phyloP scores from a whole-genome alignment of 1,140 invertebrate species.

The Scaptomyza montana region DNA sequence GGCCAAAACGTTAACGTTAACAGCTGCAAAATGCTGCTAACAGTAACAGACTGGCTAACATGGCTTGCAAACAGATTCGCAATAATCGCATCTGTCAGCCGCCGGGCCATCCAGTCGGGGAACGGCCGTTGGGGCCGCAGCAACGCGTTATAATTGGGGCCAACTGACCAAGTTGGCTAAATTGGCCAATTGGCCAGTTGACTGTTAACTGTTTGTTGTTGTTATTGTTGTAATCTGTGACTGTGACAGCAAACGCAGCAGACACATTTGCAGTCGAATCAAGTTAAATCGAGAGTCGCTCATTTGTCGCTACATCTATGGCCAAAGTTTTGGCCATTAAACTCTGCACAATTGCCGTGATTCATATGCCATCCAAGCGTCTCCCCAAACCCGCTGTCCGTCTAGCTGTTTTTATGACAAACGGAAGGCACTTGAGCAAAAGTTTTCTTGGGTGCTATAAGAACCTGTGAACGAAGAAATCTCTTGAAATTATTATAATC shows the following conservation, averaged over 20 bases:
- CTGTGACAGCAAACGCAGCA: slow-evolving; percentile 9
- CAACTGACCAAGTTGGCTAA: slow-evolving; percentile 13
- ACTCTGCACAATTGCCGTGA: slow-evolving; percentile 72
- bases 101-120: slow-evolving; percentile 54
- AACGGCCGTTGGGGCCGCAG: slow-evolving; percentile 49
- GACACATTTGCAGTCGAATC: slow-evolving; percentile 30
- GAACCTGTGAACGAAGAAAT: slow-evolving; percentile 48
- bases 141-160: slow-evolving; percentile 23
- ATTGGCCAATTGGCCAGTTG: slow-evolving; percentile 3
- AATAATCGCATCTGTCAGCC: neutral
- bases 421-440: slow-evolving; percentile 74
- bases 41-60: slow-evolving; percentile 9
- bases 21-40: slow-evolving; percentile 13
- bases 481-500: slow-evolving; percentile 31
- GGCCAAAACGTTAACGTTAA: slow-evolving; percentile 4
- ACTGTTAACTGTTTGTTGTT: neutral
- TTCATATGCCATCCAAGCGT: slow-evolving; percentile 61
- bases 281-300: slow-evolving; percentile 16
- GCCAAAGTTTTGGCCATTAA: slow-evolving; percentile 78
- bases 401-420: slow-evolving; percentile 67
- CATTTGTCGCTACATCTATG: slow-evolving; percentile 68
- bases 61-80: neutral
- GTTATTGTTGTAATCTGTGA: slow-evolving; percentile 9
- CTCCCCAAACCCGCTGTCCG: neutral
- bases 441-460: slow-evolving; percentile 40